Conservation (phyloP, 1,140 invertebrate genomes). For the Lordiphosa stackelbergi region DNA sequence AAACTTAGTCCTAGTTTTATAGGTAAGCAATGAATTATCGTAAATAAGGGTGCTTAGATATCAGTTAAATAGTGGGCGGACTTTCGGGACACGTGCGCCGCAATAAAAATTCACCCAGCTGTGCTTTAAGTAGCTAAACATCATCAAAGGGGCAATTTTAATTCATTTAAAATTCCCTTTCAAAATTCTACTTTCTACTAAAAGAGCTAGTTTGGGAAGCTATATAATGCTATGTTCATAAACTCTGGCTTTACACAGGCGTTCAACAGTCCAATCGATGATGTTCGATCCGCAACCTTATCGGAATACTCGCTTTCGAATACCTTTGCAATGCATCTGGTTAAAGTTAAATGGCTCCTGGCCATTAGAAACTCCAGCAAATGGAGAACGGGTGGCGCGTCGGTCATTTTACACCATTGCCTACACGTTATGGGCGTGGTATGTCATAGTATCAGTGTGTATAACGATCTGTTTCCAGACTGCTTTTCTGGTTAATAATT, state of each 20-base stretch:
- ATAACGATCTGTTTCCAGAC: conserved; percentile 68
- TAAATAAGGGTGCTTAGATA: too few relatives aligned
- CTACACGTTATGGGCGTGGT: conserved; percentile 64
- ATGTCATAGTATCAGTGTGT: conserved; percentile 59
- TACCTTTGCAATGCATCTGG: conserved; percentile 67
- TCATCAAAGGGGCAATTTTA: conserved; percentile 23
- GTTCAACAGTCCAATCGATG: not conserved
- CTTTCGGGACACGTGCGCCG: too few relatives aligned
- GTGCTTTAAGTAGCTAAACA: conserved; percentile 4
- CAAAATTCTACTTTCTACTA: conserved; percentile 6
- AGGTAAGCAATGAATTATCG: too few relatives aligned
- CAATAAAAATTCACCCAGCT: too few relatives aligned
- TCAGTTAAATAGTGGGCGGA: too few relatives aligned
- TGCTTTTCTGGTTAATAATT: conserved; percentile 49
- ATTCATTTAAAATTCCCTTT: conserved; percentile 32
- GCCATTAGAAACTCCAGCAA: conserved; percentile 33
- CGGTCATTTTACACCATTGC: conserved; percentile 9
- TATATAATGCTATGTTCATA: conserved; percentile 21
- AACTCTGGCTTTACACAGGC: not conserved
- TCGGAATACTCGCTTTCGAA: conserved; percentile 32
- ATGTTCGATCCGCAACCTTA: conserved; percentile 33
- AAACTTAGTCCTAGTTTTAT: too few relatives aligned
- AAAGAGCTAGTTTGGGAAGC: not conserved
- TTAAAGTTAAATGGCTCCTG: conserved; percentile 75
- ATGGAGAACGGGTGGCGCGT: not conserved